Base-by-base conservation (phyloP, 2,797 vertebrate species). In the Cryptoprocta ferox region DNA sequence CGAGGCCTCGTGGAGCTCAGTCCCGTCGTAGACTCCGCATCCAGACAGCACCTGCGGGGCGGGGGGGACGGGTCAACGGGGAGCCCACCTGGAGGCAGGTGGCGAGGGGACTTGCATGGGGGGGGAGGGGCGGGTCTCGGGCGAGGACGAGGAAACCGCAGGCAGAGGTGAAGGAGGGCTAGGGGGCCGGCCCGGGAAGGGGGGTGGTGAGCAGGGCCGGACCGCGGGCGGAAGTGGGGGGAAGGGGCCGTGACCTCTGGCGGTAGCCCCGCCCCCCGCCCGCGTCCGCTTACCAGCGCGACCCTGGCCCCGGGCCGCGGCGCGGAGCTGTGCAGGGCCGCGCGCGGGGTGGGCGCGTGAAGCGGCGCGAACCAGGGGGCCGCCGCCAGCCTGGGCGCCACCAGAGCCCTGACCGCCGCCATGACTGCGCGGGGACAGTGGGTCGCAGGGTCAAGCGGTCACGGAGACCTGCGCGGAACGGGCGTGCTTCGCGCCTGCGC, bases 1-100 rank as follows among this genome's bases (percentile, higher is more conserved):
- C 0, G 99, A 99, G 3, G 99, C 99, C 97, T 99, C 99, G 0
- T 99, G 99, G 95, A 99, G 99, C 98, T 99, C 99, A 6, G 99
- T 99, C 18, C 99, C 99, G 97, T 99, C 99, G 0, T 99, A 99
- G 80, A 99, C 99, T 12, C 99, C 99, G 73, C 99, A 99, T 24
- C 99, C 99, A 6, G 99, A 99, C 0, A 99, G 98, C 75, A 99
- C 99, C 99, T 99, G 98, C 37, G 86, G 32, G 39, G 50, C 56
- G 37, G 21, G 24, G 37, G 35, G 3, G 12, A 45, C 42, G 24
- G 50, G 78, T 73, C 63, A 50, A 8, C n/a, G 5, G 9, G 45
- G 10, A 4, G 45, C 3, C 35, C 35, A 12, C 79, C 42, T 0
- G 7, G 4, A 1, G 12, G 26, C 71, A 8, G 12, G 39, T 3